Percentiles rank a stretch among this genome's conserved stretches.
Evolutionary conservation across 2,113 vertebrate genomes (phyloP).

Genomic region (Chroicocephalus ridibundus): DNA sequence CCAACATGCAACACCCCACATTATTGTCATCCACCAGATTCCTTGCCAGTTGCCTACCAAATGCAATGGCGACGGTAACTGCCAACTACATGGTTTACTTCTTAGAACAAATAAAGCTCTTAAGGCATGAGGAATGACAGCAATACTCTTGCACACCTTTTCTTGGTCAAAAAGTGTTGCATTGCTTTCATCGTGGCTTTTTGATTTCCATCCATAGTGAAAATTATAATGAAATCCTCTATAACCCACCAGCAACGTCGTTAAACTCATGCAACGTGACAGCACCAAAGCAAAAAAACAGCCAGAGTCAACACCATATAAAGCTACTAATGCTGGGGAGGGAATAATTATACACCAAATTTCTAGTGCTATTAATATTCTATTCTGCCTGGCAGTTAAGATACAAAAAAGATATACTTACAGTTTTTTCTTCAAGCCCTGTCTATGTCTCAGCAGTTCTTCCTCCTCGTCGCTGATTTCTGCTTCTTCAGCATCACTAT

Average conservation of each 20-base stretch:
- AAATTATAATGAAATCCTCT: background rate
- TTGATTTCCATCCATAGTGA: background rate
- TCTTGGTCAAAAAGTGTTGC: background rate
- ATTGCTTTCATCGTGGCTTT: background rate
- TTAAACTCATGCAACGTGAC: background rate
- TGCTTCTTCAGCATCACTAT: conserved; percentile 26
- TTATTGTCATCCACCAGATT: background rate
- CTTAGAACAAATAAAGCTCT: background rate
- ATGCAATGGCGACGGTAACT: background rate
- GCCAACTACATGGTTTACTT: background rate
- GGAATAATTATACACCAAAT: background rate
- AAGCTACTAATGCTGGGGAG: background rate
- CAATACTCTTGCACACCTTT: background rate
- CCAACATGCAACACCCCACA: background rate
- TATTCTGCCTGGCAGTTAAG: background rate
- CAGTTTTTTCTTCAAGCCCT: conserved; percentile 83
- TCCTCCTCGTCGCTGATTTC: conserved; percentile 77
- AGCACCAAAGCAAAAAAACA: background rate
- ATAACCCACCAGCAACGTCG: background rate
- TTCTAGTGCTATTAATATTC: background rate
- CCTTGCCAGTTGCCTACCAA: background rate
- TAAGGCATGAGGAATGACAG: background rate
- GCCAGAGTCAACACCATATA: background rate
- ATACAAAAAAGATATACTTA: conserved; percentile 49
- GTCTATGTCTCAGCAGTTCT: conserved; percentile 70